phyloP scores from a whole-genome alignment of 2,888 invertebrate genomes.

The Horisme vitalbata region DNA sequence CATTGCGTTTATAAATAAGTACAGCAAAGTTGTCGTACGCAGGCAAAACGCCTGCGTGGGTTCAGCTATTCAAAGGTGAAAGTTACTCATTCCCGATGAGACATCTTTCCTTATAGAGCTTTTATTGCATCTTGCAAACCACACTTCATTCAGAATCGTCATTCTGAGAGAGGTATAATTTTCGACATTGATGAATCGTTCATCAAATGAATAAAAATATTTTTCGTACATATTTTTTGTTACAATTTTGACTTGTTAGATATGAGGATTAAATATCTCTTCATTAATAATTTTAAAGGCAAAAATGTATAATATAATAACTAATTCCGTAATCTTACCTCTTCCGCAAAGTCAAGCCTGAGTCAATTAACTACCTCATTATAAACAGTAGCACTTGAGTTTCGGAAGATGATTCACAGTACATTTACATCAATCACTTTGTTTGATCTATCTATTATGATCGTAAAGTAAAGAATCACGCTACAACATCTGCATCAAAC shows the following conservation, averaged over 20 bases:
- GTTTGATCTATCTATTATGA: constrained; percentile 20
- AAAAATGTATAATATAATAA: too few relatives aligned
- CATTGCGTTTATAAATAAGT: constrained; percentile 36
- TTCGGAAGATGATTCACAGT: constrained; percentile 12
- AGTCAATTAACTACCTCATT: too few relatives aligned
- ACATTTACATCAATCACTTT: constrained; percentile 28
- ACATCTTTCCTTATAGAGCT: constrained; percentile 35
- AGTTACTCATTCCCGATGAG: constrained; percentile 47
- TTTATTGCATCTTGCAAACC: constrained; percentile 25
- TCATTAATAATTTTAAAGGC: too few relatives aligned
- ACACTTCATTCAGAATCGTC: constrained; percentile 24
- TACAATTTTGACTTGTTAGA: constrained; percentile 22
- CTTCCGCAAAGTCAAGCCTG: too few relatives aligned
- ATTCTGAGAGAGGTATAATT: constrained; percentile 16
- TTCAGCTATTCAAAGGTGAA: constrained; percentile 48
- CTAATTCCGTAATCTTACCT: too few relatives aligned
- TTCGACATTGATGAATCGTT: constrained; percentile 20
- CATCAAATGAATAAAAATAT: not conserved
- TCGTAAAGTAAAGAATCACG: constrained; percentile 26
- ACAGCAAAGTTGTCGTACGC: constrained; percentile 33
- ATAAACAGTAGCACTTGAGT: not conserved
- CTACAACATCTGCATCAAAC: constrained; percentile 22
- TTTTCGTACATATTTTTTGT: constrained; percentile 19
- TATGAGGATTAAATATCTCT: too few relatives aligned
- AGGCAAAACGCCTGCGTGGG: constrained; percentile 41